These are phyloP conservation scores for Percopsis transmontana DNA, from an alignment of 2,113 vertebrate species.

Conservation along the genomic window DNA sequence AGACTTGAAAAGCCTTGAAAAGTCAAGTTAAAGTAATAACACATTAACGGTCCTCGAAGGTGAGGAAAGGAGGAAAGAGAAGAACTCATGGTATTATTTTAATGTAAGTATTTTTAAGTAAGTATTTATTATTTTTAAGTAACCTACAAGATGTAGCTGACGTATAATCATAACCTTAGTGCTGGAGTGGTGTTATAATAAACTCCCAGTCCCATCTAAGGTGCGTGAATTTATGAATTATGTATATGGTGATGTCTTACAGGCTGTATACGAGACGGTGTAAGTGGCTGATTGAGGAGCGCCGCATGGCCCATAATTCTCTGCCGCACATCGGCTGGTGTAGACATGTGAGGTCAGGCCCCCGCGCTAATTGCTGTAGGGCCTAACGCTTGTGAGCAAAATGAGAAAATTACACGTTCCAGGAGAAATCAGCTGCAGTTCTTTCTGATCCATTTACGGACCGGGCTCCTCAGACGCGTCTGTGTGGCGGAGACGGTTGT, in stretches of 20 bases:
- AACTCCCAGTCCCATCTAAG: constrained; percentile 67
- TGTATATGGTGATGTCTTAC: constrained; percentile 80
- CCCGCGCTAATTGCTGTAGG: constrained; percentile 79
- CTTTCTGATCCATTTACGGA: constrained; percentile 59
- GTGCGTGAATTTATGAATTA: constrained; percentile 74
- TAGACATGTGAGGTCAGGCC: constrained; percentile 75
- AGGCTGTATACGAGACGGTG: constrained; percentile 66
- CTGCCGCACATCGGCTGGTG: constrained; percentile 44
- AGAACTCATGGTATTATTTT: constrained; percentile 57
- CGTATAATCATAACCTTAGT: constrained; percentile 75
- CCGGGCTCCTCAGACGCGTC: constrained; percentile 50
- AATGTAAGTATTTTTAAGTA: constrained; percentile 64
- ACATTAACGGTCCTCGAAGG: constrained; percentile 38
- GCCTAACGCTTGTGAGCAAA: constrained; percentile 74
- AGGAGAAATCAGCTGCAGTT: constrained; percentile 74
- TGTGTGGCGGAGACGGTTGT: constrained; percentile 50
- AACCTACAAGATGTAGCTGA: constrained; percentile 44
- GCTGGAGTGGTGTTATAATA: constrained; percentile 73
- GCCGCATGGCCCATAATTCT: constrained; percentile 45
- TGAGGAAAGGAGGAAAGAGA: constrained; percentile 23
- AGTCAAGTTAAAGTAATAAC: neutral
- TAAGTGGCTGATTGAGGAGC: constrained; percentile 73
- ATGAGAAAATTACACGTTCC: constrained; percentile 83
- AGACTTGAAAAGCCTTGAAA: constrained; percentile 1
- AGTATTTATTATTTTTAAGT: too few species aligned